Percentiles rank a stretch among this genome's conserved stretches.
phyloP scores from a whole-genome alignment of 1,140 invertebrate genomes.

The Paracyclopina nana region DNA sequence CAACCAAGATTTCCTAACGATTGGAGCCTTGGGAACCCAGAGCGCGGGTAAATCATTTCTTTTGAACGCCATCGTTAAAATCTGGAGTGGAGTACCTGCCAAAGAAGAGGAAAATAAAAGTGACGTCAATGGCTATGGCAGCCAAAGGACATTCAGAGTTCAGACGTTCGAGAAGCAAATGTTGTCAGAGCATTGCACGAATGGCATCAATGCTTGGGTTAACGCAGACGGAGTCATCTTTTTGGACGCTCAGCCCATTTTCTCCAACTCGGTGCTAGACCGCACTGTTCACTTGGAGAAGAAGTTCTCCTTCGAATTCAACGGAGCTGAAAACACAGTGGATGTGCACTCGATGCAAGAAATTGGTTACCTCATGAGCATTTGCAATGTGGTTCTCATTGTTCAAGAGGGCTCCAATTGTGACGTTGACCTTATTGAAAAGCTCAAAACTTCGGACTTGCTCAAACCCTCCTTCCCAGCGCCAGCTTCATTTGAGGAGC shows the following conservation, averaged over 20 bases:
- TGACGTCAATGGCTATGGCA: not conserved
- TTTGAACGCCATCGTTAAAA: not conserved
- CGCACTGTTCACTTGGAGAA: not conserved
- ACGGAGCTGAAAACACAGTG: not conserved
- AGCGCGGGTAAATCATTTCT: constrained; percentile 3
- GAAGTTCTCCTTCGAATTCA: constrained; percentile 4
- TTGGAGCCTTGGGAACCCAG: not conserved
- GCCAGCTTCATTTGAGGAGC: not conserved
- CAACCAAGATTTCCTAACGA: constrained; percentile 5
- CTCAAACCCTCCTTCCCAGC: constrained; percentile 9
- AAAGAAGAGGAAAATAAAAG: too few species aligned
- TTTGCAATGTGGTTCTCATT: not conserved
- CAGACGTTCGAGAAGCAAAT: not conserved
- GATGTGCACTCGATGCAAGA: not conserved
- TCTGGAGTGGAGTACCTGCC: too few species aligned
- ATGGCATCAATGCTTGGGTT: constrained; percentile 7
- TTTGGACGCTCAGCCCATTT: not conserved
- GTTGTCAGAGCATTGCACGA: constrained; percentile 1
- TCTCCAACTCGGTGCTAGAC: not conserved
- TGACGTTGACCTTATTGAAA: not conserved
- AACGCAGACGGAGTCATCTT: constrained; percentile 6
- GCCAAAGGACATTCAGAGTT: not conserved
- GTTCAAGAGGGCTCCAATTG: constrained; percentile 1
- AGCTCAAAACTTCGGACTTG: constrained; percentile 2
- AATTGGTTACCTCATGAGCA: constrained; percentile 1